phyloP scores from a whole-genome alignment of 1,140 invertebrate genomes.

The Argopecten irradians region DNA sequence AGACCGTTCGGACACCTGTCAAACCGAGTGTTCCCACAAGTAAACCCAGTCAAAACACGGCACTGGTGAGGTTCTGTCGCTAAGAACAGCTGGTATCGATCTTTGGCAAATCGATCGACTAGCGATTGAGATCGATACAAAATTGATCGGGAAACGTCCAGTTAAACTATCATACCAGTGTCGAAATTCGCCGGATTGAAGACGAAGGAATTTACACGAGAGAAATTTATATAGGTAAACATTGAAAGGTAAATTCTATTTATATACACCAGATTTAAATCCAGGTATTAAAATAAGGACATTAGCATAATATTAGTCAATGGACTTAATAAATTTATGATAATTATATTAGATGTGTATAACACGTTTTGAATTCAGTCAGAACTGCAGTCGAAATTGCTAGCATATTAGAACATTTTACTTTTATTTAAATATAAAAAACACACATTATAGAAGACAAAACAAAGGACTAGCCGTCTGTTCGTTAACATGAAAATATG shows the following conservation, averaged over 20 bases:
- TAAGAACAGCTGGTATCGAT: conserved; percentile 6
- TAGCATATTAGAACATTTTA: too few species aligned
- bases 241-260: neutral
- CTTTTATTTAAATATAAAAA: too few species aligned
- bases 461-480: too few species aligned
- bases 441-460: too few species aligned
- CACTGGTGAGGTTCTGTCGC: neutral
- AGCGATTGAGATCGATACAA: neutral
- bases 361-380: too few species aligned
- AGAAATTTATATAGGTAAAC: conserved; percentile 20
- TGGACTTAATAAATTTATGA: too few species aligned
- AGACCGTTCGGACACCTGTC: neutral
- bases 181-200: neutral
- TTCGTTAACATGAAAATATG: too few species aligned
- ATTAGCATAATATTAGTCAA: neutral
- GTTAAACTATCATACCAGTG: neutral
- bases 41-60: neutral
- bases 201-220: neutral
- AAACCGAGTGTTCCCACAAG: neutral
- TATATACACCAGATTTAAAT: neutral
- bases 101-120: neutral
- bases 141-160: neutral
- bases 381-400: too few species aligned
- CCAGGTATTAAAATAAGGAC: neutral
- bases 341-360: too few species aligned